Evolutionary conservation across 2,797 vertebrate genomes (phyloP), one percentile per base, ranked within the genome.

Genomic region (Macropus fuliginosus): DNA sequence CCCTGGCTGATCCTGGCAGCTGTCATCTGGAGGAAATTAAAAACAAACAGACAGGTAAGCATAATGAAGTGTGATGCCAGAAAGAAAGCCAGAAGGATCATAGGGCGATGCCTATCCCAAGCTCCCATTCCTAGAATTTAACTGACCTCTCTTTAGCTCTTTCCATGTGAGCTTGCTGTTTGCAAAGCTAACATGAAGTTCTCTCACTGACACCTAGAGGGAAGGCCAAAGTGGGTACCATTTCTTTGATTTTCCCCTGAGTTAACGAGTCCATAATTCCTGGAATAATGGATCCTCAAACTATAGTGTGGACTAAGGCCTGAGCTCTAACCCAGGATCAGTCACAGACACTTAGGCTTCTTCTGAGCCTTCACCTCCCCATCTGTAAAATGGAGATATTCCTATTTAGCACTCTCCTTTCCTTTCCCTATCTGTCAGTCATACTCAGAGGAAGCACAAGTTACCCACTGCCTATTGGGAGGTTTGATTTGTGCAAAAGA

Each of bases 1-100:
- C 96, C 99, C 99, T 1, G 99, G 99, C 92, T 99, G 99, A 98
- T 99, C 99, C 98, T 99, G 99, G 97, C 99, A 99, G 99, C 99
- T 99, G 98, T 99, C 99, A 6, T 99, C 99, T 99, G 97, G 4
- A 34, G 4, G 2, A 50, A 46, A 46, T 46, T 46, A 46, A 92
- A 94, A 81, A 57, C 66, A 59, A 59, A 56, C 54, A 0, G 55
- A 1, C 0, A 4, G 18, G 0, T 8, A 13, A 8, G 0, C 8
- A 0, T 0, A 54, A 34, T 40, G 31, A 31, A 91, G 93, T 91
- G 1, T 46, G 40, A 27, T 46, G 24, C 12, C 6, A 28, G 9
- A 14, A 11, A 0, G 3, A 21, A 0, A 28, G 21, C 29, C 4
- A 27, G 2, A 0, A 9, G 56, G 40, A 0, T 91, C 90, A 9